Evolutionary conservation across 2,113 vertebrate species (phyloP), one percentile per base, ranked within the genome.

Genomic region (Zosterops japonicus): DNA sequence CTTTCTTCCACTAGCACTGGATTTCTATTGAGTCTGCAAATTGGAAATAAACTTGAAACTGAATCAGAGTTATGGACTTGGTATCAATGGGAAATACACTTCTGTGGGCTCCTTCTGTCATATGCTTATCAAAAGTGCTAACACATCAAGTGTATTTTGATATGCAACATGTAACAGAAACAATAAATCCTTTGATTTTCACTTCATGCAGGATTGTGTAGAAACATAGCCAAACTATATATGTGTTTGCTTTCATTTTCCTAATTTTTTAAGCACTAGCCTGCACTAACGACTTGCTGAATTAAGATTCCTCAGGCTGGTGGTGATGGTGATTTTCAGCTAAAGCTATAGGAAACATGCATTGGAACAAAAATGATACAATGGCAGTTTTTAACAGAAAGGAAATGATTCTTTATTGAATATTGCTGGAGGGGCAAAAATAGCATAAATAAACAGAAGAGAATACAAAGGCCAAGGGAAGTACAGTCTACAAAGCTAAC

Each of bases 381-480:
- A 18, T 42, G 60, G 84, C 49, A 88, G 64, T 20, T 74, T 79
- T 83, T 65, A 90, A 74, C 39, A 92, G 74, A 96, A 90, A 90
- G 79, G 68, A 93, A 91, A 70, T 83, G 0, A 67, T 86, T 95
- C 83, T 95, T 95, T 95, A 83, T 50, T 69, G 52, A 80, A 20
- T 82, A 78, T 76, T 92, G 59, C 92, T 96, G 72, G 28, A 76
- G 56, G 60, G 44, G 41, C 60, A 83, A 67, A 91, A 95, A 71
- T 75, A 87, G 69, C 68, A 50, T 74, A 89, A 93, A 92, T 63
- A 96, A 94, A 95, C 70, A 94, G 31, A 76, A 91, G 24, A 64
- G 75, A 85, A 95, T 72, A 93, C 86, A 92, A 92, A 94, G 88
- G 63, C 50, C 44, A 50, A 46, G 52, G 71, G 86, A 96, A 95